phyloP scores from a whole-genome alignment of 2,113 vertebrate genomes.

The Myotis brandtii region DNA sequence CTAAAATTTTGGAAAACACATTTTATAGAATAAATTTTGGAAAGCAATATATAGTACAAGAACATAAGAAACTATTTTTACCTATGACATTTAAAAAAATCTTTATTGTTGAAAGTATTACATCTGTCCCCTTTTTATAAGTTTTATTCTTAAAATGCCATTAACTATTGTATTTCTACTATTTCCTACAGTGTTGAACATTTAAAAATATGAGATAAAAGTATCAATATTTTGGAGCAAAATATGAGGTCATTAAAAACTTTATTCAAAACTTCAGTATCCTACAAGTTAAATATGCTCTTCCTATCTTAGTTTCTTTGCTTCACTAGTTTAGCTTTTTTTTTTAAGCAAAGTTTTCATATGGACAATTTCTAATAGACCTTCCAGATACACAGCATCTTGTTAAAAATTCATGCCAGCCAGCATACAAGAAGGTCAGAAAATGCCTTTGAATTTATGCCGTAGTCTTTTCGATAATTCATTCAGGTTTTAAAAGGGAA shows the following conservation, averaged over 20 bases:
- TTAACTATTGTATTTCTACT: slow-evolving; percentile 70
- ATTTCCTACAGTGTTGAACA: slow-evolving; percentile 57
- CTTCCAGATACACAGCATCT: slow-evolving; percentile 85
- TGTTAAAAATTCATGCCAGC: slow-evolving; percentile 89
- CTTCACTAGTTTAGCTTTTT: slow-evolving; percentile 70
- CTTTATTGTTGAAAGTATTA: too few species aligned
- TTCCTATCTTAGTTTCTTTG: slow-evolving; percentile 77
- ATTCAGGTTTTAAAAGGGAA: slow-evolving; percentile 88
- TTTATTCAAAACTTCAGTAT: slow-evolving; percentile 73
- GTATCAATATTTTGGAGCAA: slow-evolving; percentile 79
- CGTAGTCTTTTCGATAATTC: slow-evolving; percentile 88
- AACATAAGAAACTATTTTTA: not conserved
- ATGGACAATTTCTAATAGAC: slow-evolving; percentile 84
- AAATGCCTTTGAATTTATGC: slow-evolving; percentile 90
- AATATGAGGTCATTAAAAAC: slow-evolving; percentile 66
- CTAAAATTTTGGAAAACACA: slow-evolving; percentile 2
- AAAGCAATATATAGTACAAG: not conserved
- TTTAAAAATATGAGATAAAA: slow-evolving; percentile 78
- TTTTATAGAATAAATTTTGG: not conserved
- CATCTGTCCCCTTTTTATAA: not conserved
- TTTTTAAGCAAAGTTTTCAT: slow-evolving; percentile 74
- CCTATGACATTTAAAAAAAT: not conserved
- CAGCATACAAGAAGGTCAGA: slow-evolving; percentile 89
- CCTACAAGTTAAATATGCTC: slow-evolving; percentile 78
- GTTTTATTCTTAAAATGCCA: slow-evolving; percentile 65